Percentiles rank a stretch among this genome's conserved stretches.
phyloP scores from a whole-genome alignment of 1,140 invertebrate genomes.

The Drosophila hydei region DNA sequence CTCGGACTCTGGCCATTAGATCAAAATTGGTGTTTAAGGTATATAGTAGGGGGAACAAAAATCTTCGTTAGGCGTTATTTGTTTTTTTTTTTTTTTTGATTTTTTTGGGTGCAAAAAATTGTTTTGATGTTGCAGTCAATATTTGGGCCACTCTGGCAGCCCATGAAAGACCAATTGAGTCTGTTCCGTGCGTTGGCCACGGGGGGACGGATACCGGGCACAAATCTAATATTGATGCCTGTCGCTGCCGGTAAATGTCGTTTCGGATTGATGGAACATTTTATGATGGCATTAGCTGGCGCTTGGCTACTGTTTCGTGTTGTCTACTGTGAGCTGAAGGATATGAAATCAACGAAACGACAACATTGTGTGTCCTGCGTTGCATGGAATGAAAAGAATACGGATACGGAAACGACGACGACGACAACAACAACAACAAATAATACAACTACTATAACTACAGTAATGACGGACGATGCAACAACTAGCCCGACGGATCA shows the following conservation, averaged over 20 bases:
- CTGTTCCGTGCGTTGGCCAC: slow-evolving; percentile 11
- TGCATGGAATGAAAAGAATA: background rate
- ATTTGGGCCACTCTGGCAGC: slow-evolving; percentile 16
- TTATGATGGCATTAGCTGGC: slow-evolving; percentile 25
- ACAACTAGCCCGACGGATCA: background rate
- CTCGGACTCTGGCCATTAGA: background rate
- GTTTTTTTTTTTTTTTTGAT: background rate
- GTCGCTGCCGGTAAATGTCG: background rate
- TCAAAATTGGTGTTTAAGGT: slow-evolving; percentile 1
- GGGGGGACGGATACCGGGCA: slow-evolving; percentile 24
- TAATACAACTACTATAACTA: background rate
- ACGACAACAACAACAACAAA: background rate
- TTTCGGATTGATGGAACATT: slow-evolving; percentile 20
- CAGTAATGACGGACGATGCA: no score
- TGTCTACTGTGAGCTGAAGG: slow-evolving; percentile 4
- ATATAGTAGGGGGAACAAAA: background rate
- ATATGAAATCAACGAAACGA: background rate
- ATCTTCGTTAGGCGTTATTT: background rate
- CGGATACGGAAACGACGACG: background rate
- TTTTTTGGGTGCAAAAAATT: background rate
- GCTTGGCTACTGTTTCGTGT: slow-evolving; percentile 30
- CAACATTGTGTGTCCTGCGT: no score
- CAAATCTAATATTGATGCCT: slow-evolving; percentile 22
- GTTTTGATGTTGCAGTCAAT: background rate
- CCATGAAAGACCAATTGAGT: slow-evolving; percentile 3